Percentiles rank a stretch among this genome's conserved stretches.
These are phyloP conservation scores for Tiliacea citrago DNA, from an alignment of 2,888 invertebrate genomes.

Conservation along the genomic window DNA sequence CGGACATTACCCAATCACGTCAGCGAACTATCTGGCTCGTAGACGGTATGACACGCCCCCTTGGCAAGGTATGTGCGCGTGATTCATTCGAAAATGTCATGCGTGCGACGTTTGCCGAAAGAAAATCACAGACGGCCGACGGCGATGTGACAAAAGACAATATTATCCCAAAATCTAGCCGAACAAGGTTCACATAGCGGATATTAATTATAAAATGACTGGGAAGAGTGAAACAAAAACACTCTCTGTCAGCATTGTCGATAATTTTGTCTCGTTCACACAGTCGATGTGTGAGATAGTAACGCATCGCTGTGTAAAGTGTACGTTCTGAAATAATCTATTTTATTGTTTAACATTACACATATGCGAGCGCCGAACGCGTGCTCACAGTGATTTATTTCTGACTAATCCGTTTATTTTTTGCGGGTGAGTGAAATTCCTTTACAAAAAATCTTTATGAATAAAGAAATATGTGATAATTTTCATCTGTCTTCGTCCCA, in stretches of 20 bases:
- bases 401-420: constrained; percentile 60
- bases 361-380: constrained; percentile 38
- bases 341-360: constrained; percentile 29
- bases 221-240: constrained; percentile 4
- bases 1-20: constrained; percentile 64
- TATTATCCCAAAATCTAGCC: constrained; percentile 25
- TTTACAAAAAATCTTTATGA: constrained; percentile 39
- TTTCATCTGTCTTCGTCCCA: constrained; percentile 23
- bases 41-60: constrained; percentile 70
- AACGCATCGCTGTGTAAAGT: constrained; percentile 11
- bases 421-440: constrained; percentile 42
- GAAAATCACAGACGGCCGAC: constrained; percentile 45
- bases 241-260: neutral
- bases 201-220: neutral
- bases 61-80: constrained; percentile 69
- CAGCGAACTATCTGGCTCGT: constrained; percentile 50
- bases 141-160: constrained; percentile 34
- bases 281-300: neutral
- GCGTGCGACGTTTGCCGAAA: constrained; percentile 46
- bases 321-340: constrained; percentile 45
- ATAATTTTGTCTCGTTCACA: neutral
- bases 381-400: constrained; percentile 62
- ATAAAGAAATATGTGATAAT: constrained; percentile 43
- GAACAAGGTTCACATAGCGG: neutral
- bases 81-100: constrained; percentile 73